A percentile compares a stretch with the other conserved stretches of the same genome.
Conservation (phyloP, 1,140 invertebrate genomes). For the Heliconius nattereri region DNA sequence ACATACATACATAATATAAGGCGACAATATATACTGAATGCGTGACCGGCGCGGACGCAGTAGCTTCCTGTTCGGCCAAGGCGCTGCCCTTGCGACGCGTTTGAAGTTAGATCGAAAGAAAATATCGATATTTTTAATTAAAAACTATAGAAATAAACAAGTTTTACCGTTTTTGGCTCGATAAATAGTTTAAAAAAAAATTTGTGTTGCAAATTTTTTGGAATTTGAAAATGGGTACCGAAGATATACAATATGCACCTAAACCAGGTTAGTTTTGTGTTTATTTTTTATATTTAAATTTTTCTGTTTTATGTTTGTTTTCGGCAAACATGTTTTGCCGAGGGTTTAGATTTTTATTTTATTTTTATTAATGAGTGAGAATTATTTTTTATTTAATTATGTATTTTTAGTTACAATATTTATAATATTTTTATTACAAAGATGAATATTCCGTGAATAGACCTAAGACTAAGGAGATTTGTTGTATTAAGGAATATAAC, state of each 20-base stretch:
- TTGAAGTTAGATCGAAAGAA: neutral
- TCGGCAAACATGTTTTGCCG: no score
- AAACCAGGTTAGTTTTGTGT: neutral
- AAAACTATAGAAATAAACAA: neutral
- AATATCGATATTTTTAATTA: constrained; percentile 5
- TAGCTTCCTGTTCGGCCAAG: constrained; percentile 41
- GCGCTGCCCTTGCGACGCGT: constrained; percentile 37
- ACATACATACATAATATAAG: constrained; percentile 1
- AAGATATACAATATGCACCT: neutral
- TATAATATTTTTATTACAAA: no score
- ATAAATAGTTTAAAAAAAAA: neutral
- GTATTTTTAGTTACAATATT: no score
- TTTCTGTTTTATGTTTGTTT: neutral
- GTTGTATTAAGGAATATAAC: no score
- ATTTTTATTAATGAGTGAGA: no score
- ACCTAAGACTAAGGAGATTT: no score
- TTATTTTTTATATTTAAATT: neutral
- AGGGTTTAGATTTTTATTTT: no score
- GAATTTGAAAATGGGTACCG: neutral
- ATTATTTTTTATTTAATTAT: no score
- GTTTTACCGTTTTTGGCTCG: neutral
- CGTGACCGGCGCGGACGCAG: constrained; percentile 36
- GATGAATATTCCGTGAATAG: no score
- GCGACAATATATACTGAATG: constrained; percentile 41
- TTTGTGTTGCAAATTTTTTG: neutral